phyloP scores from a whole-genome alignment of 2,113 vertebrate genomes.

The Pristiophorus japonicus region DNA sequence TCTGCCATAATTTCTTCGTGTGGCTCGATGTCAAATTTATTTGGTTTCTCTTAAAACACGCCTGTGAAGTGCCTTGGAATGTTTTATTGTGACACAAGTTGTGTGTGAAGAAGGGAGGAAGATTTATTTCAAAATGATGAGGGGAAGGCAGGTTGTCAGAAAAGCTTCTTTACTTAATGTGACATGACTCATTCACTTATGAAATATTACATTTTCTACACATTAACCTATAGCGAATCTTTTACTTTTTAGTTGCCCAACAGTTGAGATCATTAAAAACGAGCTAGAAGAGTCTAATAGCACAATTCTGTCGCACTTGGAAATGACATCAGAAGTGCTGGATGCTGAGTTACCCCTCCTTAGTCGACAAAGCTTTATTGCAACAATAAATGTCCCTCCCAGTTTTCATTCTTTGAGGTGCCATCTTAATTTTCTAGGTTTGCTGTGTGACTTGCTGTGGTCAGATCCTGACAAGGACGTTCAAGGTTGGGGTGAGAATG shows the following conservation, averaged over 20 bases:
- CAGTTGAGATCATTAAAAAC: neutral
- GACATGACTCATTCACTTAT: neutral
- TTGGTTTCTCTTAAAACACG: too few relatives aligned
- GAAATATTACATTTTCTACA: neutral
- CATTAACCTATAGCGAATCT: neutral
- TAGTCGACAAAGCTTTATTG: neutral
- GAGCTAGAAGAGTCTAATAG: neutral
- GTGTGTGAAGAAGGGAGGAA: neutral
- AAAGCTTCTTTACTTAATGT: neutral
- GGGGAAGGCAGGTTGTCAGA: neutral
- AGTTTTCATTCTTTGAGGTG: neutral
- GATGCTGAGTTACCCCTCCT: neutral
- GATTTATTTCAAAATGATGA: neutral
- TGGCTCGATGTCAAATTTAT: too few relatives aligned
- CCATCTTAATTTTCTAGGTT: constrained; percentile 59
- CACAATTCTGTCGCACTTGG: neutral
- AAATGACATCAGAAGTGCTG: neutral
- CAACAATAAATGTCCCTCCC: too few relatives aligned
- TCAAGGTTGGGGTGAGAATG: constrained; percentile 97
- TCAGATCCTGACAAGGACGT: constrained; percentile 98
- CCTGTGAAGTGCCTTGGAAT: too few relatives aligned
- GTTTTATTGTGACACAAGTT: too few relatives aligned
- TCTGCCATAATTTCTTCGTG: too few relatives aligned
- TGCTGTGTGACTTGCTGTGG: constrained; percentile 95
- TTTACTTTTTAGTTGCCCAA: neutral